Evolutionary conservation across 2,113 vertebrate genomes (phyloP), one percentile per base, ranked within the genome.

Genomic region (Hirundichthys speculiger): DNA sequence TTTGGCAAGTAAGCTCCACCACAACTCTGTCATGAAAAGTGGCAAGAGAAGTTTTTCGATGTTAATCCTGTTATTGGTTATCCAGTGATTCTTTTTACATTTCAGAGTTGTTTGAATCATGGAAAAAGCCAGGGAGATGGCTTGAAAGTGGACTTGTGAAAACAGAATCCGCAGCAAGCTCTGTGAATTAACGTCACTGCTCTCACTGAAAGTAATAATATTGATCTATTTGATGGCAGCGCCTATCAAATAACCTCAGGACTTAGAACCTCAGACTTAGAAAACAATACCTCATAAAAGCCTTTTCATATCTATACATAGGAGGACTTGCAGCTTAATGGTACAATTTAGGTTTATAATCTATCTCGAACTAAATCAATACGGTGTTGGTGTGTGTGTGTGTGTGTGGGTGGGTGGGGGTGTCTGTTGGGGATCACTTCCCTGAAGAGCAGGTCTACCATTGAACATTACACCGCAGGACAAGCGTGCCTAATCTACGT

Each of bases 391-490:
- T n/a, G n/a, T n/a, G n/a, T n/a, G n/a, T n/a, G n/a, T n/a, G n/a
- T n/a, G n/a, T n/a, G n/a, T n/a, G n/a, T n/a, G 30, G 30, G 30
- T 9, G 30, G 30, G 11, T 6, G 63, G 34, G 57, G 69, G 69
- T 50, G 51, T 45, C 68, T 69, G 62, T 27, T 40, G 53, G 75
- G 86, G 84, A 86, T 90, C 82, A 83, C 80, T 90, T 88, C 82
- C 74, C 63, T 43, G 62, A 66, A 69, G 67, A 72, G 72, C 73
- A 50, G 56, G 71, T 63, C 60, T 61, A 63, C 72, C 85, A 84
- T 71, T 85, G 86, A 91, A 90, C 86, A 86, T 64, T 85, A 91
- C 79, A 90, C 90, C 88, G 21, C 52, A 61, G 72, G 88, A 88
- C 83, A 75, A 88, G 86, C 82, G 87, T 91, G 90, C 62, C 88